Evolutionary conservation across 2,888 invertebrate genomes (phyloP), one percentile per base, ranked within the genome.

Genomic region (Erebia ligea): DNA sequence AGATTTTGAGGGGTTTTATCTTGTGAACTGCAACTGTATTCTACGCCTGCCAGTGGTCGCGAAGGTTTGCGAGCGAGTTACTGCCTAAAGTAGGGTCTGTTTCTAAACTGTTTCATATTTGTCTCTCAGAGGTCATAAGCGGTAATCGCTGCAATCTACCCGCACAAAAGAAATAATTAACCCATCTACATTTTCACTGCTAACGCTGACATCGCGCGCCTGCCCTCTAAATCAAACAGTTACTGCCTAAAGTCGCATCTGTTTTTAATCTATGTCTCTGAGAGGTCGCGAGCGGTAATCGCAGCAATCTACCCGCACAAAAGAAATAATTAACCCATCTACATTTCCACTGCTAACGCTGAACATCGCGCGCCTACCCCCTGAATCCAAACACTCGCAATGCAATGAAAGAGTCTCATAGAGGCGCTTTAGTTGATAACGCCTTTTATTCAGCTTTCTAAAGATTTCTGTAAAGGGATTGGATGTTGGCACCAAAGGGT

Each of bases 91-190:
- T 25, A 2, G 25, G 2, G 3, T 34, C 34, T 34, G 34, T 34
- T 34, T 34, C 2, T n/a, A n/a, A n/a, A n/a, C n/a, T n/a, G n/a
- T n/a, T n/a, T n/a, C n/a, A n/a, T n/a, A n/a, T n/a, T n/a, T 25
- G 25, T 25, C 25, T 25, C 25, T 3, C 25, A 25, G 25, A 34
- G 34, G 34, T 34, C 34, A 70, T 67, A 64, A 75, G 72, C 67
- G 67, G 73, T 90, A 87, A 90, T 90, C 87, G 84, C 83, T 81
- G 86, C 89, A 87, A 89, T 89, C 90, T 86, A 81, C 77, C 78
- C 79, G 82, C 84, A 87, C 86, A 88, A 90, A 90, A 90, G 89
- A 90, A 88, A 88, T 88, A 86, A 90, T 90, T 90, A 90, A 86
- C 86, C 85, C 86, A 81, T 86, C 80, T 75, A 79, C 80, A 78